A percentile compares a stretch with the other conserved stretches of the same genome.
These are phyloP conservation scores for Syngnathus scovelli DNA, from an alignment of 2,113 vertebrate species.

Conservation along the genomic window DNA sequence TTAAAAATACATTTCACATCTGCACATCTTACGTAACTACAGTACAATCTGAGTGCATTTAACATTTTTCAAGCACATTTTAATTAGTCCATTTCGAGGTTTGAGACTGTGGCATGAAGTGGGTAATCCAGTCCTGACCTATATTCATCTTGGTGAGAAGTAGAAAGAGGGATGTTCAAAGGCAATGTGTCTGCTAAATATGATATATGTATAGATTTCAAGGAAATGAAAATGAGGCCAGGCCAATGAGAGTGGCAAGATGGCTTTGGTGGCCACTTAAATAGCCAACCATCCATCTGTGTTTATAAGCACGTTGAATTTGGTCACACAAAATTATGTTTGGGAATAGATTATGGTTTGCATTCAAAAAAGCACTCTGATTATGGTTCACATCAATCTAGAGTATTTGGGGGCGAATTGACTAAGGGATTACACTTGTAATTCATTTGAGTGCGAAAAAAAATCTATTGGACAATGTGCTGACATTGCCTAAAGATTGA, in stretches of 20 bases:
- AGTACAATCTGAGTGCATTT: neutral
- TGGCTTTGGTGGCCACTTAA: neutral
- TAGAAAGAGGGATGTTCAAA: constrained; percentile 26
- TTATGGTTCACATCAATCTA: neutral
- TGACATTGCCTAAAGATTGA: constrained; percentile 1
- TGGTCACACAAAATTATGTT: neutral
- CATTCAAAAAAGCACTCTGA: neutral
- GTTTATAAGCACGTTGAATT: neutral
- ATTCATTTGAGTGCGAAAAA: neutral
- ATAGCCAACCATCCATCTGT: neutral
- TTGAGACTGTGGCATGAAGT: constrained; percentile 28
- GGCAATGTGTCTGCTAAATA: constrained; percentile 5
- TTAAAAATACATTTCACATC: constrained; percentile 30
- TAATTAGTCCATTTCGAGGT: constrained; percentile 23
- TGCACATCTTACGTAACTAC: constrained; percentile 1
- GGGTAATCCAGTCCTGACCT: constrained; percentile 37
- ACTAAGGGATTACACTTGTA: neutral
- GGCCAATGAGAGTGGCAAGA: neutral
- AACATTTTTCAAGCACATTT: constrained; percentile 12
- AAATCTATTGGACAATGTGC: neutral
- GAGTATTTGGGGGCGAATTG: neutral
- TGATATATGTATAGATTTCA: neutral
- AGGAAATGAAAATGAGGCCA: neutral
- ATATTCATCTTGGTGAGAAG: constrained; percentile 37
- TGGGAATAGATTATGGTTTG: neutral